Evolutionary conservation across 2,888 invertebrate species (phyloP).

Genomic region (Mylabris sibirica): DNA sequence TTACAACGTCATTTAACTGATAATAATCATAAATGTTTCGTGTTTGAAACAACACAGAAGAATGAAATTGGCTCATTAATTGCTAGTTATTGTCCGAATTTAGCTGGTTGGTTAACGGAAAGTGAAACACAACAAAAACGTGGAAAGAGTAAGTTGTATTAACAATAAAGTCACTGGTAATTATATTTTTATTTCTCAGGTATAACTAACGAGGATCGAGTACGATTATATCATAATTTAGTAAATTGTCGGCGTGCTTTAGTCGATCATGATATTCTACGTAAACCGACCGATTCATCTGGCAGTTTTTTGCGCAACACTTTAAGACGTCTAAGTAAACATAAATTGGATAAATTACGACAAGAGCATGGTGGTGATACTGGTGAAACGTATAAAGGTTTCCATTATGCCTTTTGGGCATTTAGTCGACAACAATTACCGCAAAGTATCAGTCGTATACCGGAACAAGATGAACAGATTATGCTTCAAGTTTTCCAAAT

Average conservation of each 20-base stretch:
- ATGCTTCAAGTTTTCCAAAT: constrained; percentile 89
- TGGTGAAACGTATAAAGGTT: constrained; percentile 87
- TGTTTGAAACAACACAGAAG: constrained; percentile 89
- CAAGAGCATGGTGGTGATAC: constrained; percentile 74
- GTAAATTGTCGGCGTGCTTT: constrained; percentile 82
- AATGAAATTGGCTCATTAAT: constrained; percentile 92
- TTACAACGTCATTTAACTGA: constrained; percentile 75
- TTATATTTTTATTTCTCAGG: constrained; percentile 57
- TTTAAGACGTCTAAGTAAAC: constrained; percentile 82
- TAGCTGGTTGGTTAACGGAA: constrained; percentile 84
- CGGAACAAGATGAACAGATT: constrained; percentile 86
- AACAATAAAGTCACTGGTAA: not conserved
- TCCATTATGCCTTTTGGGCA: constrained; percentile 88
- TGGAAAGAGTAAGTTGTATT: constrained; percentile 58
- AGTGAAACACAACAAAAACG: constrained; percentile 71
- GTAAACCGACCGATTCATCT: constrained; percentile 83
- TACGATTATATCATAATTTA: constrained; percentile 86
- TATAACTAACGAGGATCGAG: constrained; percentile 88
- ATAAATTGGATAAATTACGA: constrained; percentile 79
- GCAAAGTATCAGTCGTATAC: constrained; percentile 84
- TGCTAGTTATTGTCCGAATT: constrained; percentile 86
- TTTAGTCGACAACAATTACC: constrained; percentile 82
- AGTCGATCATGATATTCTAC: constrained; percentile 81
- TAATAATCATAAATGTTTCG: constrained; percentile 83
- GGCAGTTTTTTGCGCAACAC: constrained; percentile 91